phyloP scores from a whole-genome alignment of 2,888 invertebrate genomes.

The Aspidiotus rigidus region DNA sequence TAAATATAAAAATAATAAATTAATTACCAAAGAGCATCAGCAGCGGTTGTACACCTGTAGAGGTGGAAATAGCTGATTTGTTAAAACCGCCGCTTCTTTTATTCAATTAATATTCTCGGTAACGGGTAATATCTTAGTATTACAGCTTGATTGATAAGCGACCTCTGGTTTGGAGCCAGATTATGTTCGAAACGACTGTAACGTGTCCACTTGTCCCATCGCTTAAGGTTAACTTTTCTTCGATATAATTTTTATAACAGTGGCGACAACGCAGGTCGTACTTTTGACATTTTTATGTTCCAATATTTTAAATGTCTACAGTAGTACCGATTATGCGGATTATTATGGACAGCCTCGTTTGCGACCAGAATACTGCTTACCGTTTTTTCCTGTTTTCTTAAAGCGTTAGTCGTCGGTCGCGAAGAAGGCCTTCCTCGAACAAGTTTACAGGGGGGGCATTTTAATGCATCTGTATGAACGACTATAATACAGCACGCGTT shows the following conservation, averaged over 20 bases:
- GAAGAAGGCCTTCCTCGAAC: conserved; percentile 1
- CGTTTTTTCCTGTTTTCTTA: conserved; percentile 10
- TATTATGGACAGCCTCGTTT: conserved; percentile 25
- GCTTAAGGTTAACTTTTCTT: conserved; percentile 29
- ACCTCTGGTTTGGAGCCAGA: conserved; percentile 33
- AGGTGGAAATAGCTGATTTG: no score
- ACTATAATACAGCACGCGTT: neutral
- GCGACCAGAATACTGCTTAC: conserved; percentile 29
- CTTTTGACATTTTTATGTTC: conserved; percentile 17
- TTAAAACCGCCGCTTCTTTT: neutral
- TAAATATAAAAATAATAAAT: neutral
- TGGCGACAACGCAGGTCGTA: conserved; percentile 13
- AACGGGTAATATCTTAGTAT: conserved; percentile 13
- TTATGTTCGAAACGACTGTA: conserved; percentile 22
- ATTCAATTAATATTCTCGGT: conserved; percentile 24
- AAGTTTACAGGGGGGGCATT: neutral
- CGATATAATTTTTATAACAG: conserved; percentile 23
- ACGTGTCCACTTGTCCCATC: conserved; percentile 28
- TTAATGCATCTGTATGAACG: neutral
- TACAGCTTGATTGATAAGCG: conserved; percentile 21
- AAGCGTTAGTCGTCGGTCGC: neutral
- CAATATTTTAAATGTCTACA: conserved; percentile 7
- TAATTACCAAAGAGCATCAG: neutral
- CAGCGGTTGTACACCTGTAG: neutral
- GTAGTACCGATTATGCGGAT: conserved; percentile 2